A percentile compares a stretch with the other conserved stretches of the same genome.
phyloP scores from a whole-genome alignment of 2,888 invertebrate genomes.

The Ichneumoninae sp. region DNA sequence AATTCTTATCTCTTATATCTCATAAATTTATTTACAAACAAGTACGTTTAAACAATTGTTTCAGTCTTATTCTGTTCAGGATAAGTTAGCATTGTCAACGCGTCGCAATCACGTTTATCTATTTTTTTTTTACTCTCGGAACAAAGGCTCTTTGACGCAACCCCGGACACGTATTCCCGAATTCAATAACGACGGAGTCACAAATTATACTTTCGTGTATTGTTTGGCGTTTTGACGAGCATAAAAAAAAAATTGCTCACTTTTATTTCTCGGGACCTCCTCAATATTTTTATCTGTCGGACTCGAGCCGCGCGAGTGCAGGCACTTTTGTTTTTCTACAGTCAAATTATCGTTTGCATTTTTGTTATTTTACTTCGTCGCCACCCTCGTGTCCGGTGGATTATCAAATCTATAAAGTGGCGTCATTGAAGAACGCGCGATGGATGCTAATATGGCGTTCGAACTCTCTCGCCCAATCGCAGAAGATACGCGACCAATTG shows the following conservation, averaged over 20 bases:
- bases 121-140: slow-evolving; percentile 19
- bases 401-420: slow-evolving; percentile 42
- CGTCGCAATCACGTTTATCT: slow-evolving; percentile 43
- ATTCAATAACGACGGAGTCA: slow-evolving; percentile 10
- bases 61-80: slow-evolving; percentile 82
- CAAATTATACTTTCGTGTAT: slow-evolving; percentile 12
- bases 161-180: neutral
- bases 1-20: slow-evolving; percentile 37
- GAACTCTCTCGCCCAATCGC: slow-evolving; percentile 33
- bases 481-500: slow-evolving; percentile 9
- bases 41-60: slow-evolving; percentile 78
- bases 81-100: slow-evolving; percentile 69
- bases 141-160: slow-evolving; percentile 23
- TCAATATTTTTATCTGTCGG: slow-evolving; percentile 33
- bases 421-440: slow-evolving; percentile 22
- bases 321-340: slow-evolving; percentile 9
- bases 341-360: slow-evolving; percentile 4
- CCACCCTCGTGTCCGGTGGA: slow-evolving; percentile 12
- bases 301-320: neutral
- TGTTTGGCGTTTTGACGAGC: neutral
- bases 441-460: slow-evolving; percentile 31
- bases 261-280: slow-evolving; percentile 12
- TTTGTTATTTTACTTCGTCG: slow-evolving; percentile 5
- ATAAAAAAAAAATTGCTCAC: slow-evolving; percentile 3
- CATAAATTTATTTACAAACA: slow-evolving; percentile 68